phyloP scores from a whole-genome alignment of 2,113 vertebrate species.

The Acanthochromis polyacanthus region DNA sequence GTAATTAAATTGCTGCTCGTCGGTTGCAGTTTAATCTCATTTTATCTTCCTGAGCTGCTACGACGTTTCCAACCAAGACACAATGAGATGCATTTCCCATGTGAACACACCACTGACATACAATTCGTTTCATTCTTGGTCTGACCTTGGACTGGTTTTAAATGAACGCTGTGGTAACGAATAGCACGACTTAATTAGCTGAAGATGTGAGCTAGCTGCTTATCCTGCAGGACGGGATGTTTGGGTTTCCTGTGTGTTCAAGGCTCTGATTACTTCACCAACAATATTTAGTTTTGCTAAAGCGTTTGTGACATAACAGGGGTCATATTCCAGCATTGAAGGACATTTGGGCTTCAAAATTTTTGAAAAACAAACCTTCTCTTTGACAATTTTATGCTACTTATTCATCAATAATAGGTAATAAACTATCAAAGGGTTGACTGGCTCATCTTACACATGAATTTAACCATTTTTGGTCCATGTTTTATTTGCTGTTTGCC shows the following conservation, averaged over 20 bases:
- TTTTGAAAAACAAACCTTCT: too few relatives aligned
- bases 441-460: too few relatives aligned
- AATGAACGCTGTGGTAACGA: not conserved
- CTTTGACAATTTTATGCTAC: too few relatives aligned
- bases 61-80: constrained; percentile 9
- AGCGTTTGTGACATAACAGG: too few relatives aligned
- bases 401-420: too few relatives aligned
- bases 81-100: not conserved
- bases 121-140: not conserved
- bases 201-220: not conserved
- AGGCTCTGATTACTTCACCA: not conserved
- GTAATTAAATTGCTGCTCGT: not conserved
- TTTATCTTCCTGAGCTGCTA: constrained; percentile 5
- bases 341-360: too few relatives aligned
- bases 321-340: too few relatives aligned
- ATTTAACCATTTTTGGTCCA: too few relatives aligned
- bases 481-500: too few relatives aligned
- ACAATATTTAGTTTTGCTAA: not conserved
- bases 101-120: not conserved
- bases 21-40: not conserved
- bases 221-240: too few relatives aligned
- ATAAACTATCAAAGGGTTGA: too few relatives aligned
- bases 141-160: not conserved
- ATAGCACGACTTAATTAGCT: not conserved
- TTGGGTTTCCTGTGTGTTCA: too few relatives aligned